These are phyloP conservation scores for Rallus limicola DNA, from an alignment of 2,113 vertebrate genomes.

Conservation along the genomic window DNA sequence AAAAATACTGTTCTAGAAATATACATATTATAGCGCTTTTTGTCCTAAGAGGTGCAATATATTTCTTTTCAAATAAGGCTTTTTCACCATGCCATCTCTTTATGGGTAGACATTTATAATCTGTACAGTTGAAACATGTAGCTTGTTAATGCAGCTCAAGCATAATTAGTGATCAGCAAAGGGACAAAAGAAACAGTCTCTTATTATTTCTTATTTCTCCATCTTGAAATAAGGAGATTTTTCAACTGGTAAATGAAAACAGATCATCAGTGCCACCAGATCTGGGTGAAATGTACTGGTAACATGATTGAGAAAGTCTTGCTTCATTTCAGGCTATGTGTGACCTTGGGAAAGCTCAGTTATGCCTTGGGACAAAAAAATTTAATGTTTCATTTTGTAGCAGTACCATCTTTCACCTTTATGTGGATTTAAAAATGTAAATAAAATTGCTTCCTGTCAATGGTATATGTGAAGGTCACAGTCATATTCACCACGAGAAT, in stretches of 20 bases:
- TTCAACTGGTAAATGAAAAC: constrained; percentile 8
- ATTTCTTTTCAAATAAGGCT: neutral
- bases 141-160: neutral
- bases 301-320: neutral
- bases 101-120: neutral
- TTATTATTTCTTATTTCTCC: neutral
- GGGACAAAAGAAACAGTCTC: neutral
- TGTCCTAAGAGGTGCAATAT: neutral
- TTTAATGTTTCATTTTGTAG: constrained; percentile 68
- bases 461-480: constrained; percentile 73
- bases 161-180: constrained; percentile 9
- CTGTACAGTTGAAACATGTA: neutral
- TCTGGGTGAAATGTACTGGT: neutral
- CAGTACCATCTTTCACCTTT: constrained; percentile 76
- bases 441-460: constrained; percentile 78
- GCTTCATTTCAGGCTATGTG: constrained; percentile 60
- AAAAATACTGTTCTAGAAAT: neutral
- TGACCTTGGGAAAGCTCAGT: constrained; percentile 72
- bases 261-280: neutral
- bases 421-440: constrained; percentile 81
- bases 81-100: neutral
- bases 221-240: neutral
- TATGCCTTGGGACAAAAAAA: constrained; percentile 62
- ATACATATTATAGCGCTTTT: neutral
- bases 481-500: constrained; percentile 60